phyloP scores from a whole-genome alignment of 92 coral and sea anemone species.

The Umimayanthus kanabou region DNA sequence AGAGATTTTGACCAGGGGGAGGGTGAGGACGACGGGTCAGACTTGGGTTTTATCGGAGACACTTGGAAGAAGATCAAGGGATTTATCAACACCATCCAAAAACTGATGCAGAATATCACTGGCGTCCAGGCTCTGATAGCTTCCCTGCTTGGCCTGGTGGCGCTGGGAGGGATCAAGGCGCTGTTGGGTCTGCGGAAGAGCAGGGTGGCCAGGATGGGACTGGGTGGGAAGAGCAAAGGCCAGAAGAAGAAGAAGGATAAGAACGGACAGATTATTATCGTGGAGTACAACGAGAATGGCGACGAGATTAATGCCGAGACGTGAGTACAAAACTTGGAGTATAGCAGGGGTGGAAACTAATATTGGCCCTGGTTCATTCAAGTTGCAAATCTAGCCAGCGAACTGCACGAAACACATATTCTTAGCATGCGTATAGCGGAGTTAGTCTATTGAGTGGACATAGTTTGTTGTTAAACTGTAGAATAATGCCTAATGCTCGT shows the following conservation, averaged over 20 bases:
- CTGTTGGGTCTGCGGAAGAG: too few species aligned
- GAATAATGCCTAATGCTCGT: too few species aligned
- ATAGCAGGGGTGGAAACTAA: background rate
- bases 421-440: background rate
- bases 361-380: background rate
- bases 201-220: conserved; percentile 71
- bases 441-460: too few species aligned
- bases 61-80: conserved; percentile 72
- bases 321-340: conserved; percentile 55
- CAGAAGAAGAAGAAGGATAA: conserved; percentile 49
- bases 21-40: conserved; percentile 71
- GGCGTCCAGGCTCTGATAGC: background rate
- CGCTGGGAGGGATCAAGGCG: conserved; percentile 56
- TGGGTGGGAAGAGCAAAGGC: conserved; percentile 69
- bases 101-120: conserved; percentile 52
- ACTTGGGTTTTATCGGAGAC: conserved; percentile 63
- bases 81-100: conserved; percentile 49
- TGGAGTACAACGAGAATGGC: conserved; percentile 72
- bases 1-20: conserved; percentile 67
- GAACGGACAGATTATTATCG: conserved; percentile 35
- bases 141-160: conserved; percentile 52
- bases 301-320: conserved; percentile 84
- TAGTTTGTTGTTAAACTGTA: too few species aligned
- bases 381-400: too few species aligned
- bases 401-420: too few species aligned